Evolutionary conservation across 2,113 vertebrate species (phyloP).

Genomic region (Dolichotis patagonum): DNA sequence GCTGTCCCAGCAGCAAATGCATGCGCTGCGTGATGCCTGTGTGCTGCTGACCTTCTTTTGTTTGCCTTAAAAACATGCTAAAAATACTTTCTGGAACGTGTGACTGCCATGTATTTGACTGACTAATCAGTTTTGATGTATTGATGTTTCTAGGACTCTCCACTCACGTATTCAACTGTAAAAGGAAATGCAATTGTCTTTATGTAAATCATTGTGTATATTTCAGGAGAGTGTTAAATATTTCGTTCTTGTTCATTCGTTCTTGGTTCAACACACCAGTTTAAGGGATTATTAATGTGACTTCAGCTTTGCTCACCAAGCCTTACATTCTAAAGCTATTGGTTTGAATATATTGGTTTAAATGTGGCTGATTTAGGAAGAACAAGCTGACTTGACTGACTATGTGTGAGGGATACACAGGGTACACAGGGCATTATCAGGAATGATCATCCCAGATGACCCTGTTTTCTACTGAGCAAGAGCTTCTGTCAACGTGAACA

Average conservation of each 20-base stretch:
- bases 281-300: slow-evolving; percentile 47
- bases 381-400: slow-evolving; percentile 45
- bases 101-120: slow-evolving; percentile 41
- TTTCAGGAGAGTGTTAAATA: slow-evolving; percentile 50
- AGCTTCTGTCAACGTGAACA: slow-evolving; percentile 38
- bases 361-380: slow-evolving; percentile 51
- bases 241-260: slow-evolving; percentile 48
- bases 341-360: slow-evolving; percentile 26
- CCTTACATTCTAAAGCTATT: slow-evolving; percentile 35
- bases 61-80: slow-evolving; percentile 51
- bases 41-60: not conserved
- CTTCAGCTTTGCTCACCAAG: not conserved
- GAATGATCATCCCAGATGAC: slow-evolving; percentile 30
- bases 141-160: slow-evolving; percentile 40
- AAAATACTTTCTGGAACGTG: slow-evolving; percentile 15
- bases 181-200: slow-evolving; percentile 48
- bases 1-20: slow-evolving; percentile 23
- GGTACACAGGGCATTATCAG: not conserved
- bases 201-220: slow-evolving; percentile 45
- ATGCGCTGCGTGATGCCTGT: slow-evolving; percentile 2
- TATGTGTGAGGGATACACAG: not conserved
- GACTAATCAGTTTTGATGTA: slow-evolving; percentile 54
- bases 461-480: slow-evolving; percentile 22
- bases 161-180: slow-evolving; percentile 44
- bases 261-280: not conserved